Evolutionary conservation across 2,113 vertebrate genomes (phyloP).

Genomic region (Microcebus griseorufus): DNA sequence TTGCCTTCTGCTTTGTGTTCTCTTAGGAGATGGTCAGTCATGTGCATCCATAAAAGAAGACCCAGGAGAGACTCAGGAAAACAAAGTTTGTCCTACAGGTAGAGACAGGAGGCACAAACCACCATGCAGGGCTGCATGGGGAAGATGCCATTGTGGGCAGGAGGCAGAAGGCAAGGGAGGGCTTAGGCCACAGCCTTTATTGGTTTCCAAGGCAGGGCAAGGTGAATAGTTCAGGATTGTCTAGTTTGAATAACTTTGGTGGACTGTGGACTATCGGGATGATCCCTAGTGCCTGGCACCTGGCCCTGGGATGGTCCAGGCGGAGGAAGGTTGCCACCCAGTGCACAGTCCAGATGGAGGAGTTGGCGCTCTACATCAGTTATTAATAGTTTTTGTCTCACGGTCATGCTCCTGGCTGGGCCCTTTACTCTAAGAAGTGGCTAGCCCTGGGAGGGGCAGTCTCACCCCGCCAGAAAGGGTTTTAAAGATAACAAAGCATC

Average conservation of each 20-base stretch:
- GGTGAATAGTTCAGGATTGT: background rate
- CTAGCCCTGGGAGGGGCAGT: background rate
- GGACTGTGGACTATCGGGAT: background rate
- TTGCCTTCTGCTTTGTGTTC: background rate
- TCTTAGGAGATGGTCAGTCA: background rate
- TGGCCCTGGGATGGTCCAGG: background rate
- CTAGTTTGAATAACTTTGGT: background rate
- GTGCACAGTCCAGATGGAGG: background rate
- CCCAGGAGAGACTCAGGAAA: background rate
- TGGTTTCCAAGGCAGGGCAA: background rate
- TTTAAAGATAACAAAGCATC: background rate
- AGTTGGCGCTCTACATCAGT: background rate
- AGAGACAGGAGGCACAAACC: background rate
- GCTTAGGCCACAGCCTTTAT: background rate
- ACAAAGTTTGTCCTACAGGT: background rate
- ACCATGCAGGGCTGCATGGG: background rate
- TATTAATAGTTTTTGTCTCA: background rate
- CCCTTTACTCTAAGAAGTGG: background rate
- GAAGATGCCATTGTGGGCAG: background rate
- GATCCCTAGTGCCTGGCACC: background rate
- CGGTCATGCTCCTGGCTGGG: background rate
- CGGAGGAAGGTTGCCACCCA: background rate
- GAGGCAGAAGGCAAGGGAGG: background rate
- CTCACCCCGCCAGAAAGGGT: background rate
- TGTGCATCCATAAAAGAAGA: background rate